Conservation (phyloP, 2,888 invertebrate species). For the Cryptophagus acutangulus region DNA sequence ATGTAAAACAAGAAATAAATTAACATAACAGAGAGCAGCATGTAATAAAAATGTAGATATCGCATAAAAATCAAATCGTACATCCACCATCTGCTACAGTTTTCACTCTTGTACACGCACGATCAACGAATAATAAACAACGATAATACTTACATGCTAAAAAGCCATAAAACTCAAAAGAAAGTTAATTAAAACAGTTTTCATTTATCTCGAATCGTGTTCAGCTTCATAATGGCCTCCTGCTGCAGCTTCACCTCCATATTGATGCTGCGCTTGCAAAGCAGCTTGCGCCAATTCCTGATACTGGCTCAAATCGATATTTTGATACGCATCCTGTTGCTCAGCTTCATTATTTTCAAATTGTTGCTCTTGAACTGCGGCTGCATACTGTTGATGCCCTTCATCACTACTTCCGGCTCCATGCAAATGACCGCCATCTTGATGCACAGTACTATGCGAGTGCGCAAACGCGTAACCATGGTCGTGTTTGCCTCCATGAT, state of each 20-base stretch:
- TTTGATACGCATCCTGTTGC: too few relatives aligned
- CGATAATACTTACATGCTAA: slow-evolving; percentile 1
- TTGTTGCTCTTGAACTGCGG: background rate
- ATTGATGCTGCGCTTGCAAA: slow-evolving; percentile 3
- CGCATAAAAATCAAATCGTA: too few relatives aligned
- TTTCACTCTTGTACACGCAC: too few relatives aligned
- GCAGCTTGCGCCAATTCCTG: too few relatives aligned
- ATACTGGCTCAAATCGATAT: too few relatives aligned
- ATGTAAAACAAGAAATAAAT: background rate
- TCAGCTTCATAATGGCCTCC: slow-evolving; percentile 5
- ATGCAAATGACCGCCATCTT: background rate
- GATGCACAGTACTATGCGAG: slow-evolving; percentile 9
- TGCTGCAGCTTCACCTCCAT: background rate
- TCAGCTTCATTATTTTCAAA: too few relatives aligned
- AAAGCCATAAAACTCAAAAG: slow-evolving; percentile 1
- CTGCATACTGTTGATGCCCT: slow-evolving; percentile 4
- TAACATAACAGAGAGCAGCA: background rate
- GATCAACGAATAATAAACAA: too few relatives aligned
- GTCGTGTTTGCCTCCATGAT: slow-evolving; percentile 36
- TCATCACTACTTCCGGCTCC: background rate
- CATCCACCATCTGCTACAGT: too few relatives aligned
- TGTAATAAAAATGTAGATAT: too few relatives aligned
- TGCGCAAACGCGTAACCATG: slow-evolving; percentile 31
- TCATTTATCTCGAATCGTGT: background rate
- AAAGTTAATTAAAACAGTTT: background rate